Evolutionary conservation across 37 sponge, comb jelly and placozoan genomes (phyloP).

Genomic region (Halisarca cf. caerulea): DNA sequence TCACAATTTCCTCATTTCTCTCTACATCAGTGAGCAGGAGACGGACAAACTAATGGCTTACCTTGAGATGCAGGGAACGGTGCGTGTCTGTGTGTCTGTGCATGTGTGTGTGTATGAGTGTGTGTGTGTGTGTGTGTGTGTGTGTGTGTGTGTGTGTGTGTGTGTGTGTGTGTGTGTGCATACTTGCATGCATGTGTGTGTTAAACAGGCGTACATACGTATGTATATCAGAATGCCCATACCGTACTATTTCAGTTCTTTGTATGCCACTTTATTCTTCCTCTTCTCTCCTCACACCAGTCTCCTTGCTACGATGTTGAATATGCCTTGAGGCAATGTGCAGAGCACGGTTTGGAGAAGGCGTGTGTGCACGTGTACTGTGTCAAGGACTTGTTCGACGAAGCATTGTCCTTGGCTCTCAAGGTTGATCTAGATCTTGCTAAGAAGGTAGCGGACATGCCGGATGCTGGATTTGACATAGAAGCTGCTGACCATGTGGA

Average conservation of each 20-base stretch:
- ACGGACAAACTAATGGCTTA: slow-evolving; percentile 63
- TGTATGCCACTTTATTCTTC: no score
- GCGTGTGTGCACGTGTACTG: slow-evolving; percentile 94
- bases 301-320: slow-evolving; percentile 68
- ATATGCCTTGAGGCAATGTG: slow-evolving; percentile 94
- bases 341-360: slow-evolving; percentile 63
- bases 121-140: no score
- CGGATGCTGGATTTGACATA: slow-evolving; percentile 8
- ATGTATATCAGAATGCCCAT: no score
- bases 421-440: slow-evolving; percentile 83
- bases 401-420: slow-evolving; percentile 87
- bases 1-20: slow-evolving; percentile 94
- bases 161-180: no score
- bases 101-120: no score
- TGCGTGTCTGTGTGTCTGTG: background rate
- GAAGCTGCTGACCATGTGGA: slow-evolving; percentile 20
- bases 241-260: no score
- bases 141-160: no score
- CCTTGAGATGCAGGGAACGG: slow-evolving; percentile 52
- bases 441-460: slow-evolving; percentile 48
- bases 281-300: no score
- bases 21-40: slow-evolving; percentile 37
- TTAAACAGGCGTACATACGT: no score
- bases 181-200: no score
- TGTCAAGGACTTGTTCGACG: slow-evolving; percentile 88